Percentiles rank a stretch among this genome's conserved stretches.
Evolutionary conservation across 2,113 vertebrate genomes (phyloP).

Genomic region (Chloropsis cyanopogon): DNA sequence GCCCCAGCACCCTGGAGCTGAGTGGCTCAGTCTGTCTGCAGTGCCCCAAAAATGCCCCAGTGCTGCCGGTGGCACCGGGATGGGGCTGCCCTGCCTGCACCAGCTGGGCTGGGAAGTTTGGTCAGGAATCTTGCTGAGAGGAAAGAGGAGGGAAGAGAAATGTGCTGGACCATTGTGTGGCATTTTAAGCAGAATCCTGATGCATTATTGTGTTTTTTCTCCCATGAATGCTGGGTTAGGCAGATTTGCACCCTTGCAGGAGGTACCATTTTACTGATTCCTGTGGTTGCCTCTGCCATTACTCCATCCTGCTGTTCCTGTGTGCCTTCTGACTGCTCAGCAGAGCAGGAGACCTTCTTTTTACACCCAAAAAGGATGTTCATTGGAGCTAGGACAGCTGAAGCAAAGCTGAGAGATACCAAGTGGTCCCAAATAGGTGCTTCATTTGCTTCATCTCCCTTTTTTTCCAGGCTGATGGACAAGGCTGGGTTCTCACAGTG

Average conservation of each 20-base stretch:
- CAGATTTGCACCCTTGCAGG: accelerated
- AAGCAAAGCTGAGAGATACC: not conserved
- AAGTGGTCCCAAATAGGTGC: no score
- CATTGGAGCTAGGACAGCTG: not conserved
- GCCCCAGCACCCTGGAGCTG: accelerated
- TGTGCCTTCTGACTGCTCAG: not conserved
- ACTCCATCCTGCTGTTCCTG: not conserved
- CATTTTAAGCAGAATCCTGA: not conserved
- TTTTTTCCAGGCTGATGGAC: not conserved
- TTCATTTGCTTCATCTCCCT: not conserved
- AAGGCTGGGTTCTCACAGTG: not conserved
- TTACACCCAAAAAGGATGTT: not conserved
- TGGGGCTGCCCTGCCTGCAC: accelerated
- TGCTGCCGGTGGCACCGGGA: accelerated
- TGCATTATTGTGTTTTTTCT: not conserved
- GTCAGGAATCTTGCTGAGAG: not conserved
- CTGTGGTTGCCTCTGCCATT: accelerated
- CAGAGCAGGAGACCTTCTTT: not conserved
- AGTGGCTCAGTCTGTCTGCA: not conserved
- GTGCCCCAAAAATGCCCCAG: not conserved
- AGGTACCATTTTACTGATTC: not conserved
- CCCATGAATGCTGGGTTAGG: not conserved
- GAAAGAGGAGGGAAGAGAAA: not conserved
- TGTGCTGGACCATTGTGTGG: accelerated
- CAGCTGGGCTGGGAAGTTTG: not conserved